Base-by-base conservation (phyloP, 2,888 invertebrate species). In the Trilocha varians region DNA sequence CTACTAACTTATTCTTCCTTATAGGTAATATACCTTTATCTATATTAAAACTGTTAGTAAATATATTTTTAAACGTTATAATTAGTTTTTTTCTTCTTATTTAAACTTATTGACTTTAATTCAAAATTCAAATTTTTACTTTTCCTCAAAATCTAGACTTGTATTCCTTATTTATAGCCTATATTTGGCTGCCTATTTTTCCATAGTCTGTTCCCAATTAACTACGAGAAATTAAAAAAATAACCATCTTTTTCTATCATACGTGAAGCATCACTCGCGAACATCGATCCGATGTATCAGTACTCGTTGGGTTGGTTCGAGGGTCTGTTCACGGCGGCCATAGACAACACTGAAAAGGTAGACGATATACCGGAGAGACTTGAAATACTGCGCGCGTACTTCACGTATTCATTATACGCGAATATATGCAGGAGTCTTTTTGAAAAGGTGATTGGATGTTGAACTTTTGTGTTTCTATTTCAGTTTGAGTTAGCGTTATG, bases 201-300 rank as follows among this genome's bases (percentile, higher is more conserved):
- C n/a, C n/a, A n/a, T n/a, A n/a, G n/a, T n/a, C n/a, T n/a, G n/a
- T n/a, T n/a, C n/a, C n/a, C n/a, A n/a, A n/a, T n/a, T n/a, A n/a
- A n/a, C n/a, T n/a, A n/a, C n/a, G n/a, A n/a, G n/a, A n/a, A n/a
- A n/a, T n/a, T n/a, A n/a, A n/a, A n/a, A n/a, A n/a, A n/a, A n/a
- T n/a, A n/a, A n/a, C n/a, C n/a, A n/a, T n/a, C n/a, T n/a, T n/a
- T n/a, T n/a, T n/a, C n/a, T n/a, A n/a, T n/a, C n/a, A n/a, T n/a
- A n/a, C n/a, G 16, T 36, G 11, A 43, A 93, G 94, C 91, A 44
- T 94, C 96, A 44, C 78, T 98, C 62, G 93, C 96, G 5, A 92
- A 94, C 62, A 95, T 98, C 52, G 97, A 98, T 79, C 97, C 97
- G 2, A 98, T 98, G 98, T 98, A 98, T 76, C 97, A 98, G 70